These are phyloP conservation scores for Spilosoma lubricipeda DNA, from an alignment of 2,888 invertebrate genomes.

Conservation along the genomic window DNA sequence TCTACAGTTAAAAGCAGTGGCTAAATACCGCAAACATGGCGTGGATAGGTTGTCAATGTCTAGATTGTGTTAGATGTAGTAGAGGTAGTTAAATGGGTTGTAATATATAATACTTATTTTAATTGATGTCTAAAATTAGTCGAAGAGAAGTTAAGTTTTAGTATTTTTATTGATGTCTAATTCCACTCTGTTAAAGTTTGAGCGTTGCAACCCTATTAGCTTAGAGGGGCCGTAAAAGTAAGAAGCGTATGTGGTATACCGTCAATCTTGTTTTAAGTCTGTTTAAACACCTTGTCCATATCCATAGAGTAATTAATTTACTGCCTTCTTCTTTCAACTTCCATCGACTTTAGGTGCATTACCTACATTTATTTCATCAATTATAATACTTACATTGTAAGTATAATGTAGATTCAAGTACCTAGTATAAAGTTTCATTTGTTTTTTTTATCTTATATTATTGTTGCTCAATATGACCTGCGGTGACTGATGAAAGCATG, in stretches of 20 bases:
- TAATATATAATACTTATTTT: not conserved
- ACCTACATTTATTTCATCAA: too few species aligned
- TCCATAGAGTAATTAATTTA: too few species aligned
- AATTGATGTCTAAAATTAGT: not conserved
- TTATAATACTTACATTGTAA: too few species aligned
- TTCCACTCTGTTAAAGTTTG: not conserved
- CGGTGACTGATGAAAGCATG: too few species aligned
- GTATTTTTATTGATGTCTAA: not conserved
- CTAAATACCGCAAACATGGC: constrained; percentile 41
- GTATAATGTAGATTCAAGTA: too few species aligned
- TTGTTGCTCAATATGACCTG: too few species aligned
- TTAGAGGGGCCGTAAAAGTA: not conserved
- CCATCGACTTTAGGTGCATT: too few species aligned
- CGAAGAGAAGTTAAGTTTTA: not conserved
- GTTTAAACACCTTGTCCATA: too few species aligned
- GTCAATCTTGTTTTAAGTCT: too few species aligned
- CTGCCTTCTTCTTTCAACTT: too few species aligned
- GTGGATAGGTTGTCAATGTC: constrained; percentile 50
- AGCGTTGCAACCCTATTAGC: not conserved
- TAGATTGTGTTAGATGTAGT: not conserved
- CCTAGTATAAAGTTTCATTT: too few species aligned
- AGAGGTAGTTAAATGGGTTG: not conserved
- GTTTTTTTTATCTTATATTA: too few species aligned
- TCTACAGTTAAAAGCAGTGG: constrained; percentile 51
- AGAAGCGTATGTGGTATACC: not conserved